Evolutionary conservation across 2,888 invertebrate species (phyloP), one percentile per base, ranked within the genome.

Genomic region (Agonopterix alstromeriana): DNA sequence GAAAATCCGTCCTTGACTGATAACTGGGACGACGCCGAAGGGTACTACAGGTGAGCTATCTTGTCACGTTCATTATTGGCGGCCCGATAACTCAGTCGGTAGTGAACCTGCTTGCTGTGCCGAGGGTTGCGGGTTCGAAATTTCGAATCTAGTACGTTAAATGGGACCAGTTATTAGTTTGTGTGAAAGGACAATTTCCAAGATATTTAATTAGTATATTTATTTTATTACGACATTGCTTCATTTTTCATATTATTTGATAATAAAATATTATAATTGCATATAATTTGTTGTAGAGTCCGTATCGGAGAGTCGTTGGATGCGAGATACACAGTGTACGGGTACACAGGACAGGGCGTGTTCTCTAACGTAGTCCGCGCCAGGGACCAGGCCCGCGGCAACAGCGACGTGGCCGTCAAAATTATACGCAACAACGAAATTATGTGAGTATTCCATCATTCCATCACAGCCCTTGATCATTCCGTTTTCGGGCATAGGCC

Each of bases 11-110:
- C 96, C 45, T 90, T 99, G 42, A 98, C 96, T 0, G 99, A 99
- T 77, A 99, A 99, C 77, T 99, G 99, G 99, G 99, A 99, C 72
- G 99, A 99, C 82, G 97, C 98, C 0, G 99, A 99, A 83, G 99
- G 99, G 40, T 99, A 99, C 77, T 99, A 99, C 81, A 92, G 95
- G 91, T 91, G 68, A 27, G 27, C 2, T 27, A 17, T 17, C 17
- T 17, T 17, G 17, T 17, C 17, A 17, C 17, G 2, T 17, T 17
- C 17, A 17, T 17, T 17, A 27, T 3, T 27, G 27, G 27, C 27
- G 27, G 27, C 27, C 27, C 27, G 27, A 27, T 14, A 27, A 7
- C 27, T 27, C 27, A 7, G 27, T 7, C 27, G 27, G 27, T 27
- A 5, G 27, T 27, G 5, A 27, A 27, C 27, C 27, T 27, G 27